These are phyloP conservation scores for Seira sanloemensis DNA, from an alignment of 2,888 invertebrate species.

Conservation along the genomic window DNA sequence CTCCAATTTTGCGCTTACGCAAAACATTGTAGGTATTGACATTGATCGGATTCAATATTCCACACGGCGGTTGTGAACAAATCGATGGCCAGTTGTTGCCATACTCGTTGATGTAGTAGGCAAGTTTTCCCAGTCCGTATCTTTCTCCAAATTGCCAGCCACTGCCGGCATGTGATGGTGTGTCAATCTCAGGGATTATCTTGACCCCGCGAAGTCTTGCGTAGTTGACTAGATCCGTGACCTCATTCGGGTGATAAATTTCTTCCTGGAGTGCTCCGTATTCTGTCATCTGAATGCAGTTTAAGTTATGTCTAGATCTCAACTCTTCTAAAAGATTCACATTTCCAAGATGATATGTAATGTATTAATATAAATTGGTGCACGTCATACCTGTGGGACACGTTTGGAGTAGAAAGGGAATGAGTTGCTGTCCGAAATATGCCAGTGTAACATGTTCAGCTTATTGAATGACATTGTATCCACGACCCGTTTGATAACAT, in stretches of 20 bases:
- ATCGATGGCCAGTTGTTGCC: slow-evolving; percentile 82
- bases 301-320: not conserved
- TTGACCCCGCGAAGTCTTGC: slow-evolving; percentile 88
- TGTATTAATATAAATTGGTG: not conserved
- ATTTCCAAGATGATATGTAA: not conserved
- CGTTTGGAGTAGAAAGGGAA: slow-evolving; percentile 89
- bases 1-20: slow-evolving; percentile 82
- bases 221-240: slow-evolving; percentile 82
- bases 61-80: slow-evolving; percentile 90
- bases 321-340: not conserved
- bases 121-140: slow-evolving; percentile 85
- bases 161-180: slow-evolving; percentile 89
- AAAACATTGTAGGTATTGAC: slow-evolving; percentile 81
- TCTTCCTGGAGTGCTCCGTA: slow-evolving; percentile 79
- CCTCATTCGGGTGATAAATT: slow-evolving; percentile 83
- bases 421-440: slow-evolving; percentile 92
- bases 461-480: slow-evolving; percentile 93
- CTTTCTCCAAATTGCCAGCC: slow-evolving; percentile 89
- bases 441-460: slow-evolving; percentile 96
- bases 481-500: slow-evolving; percentile 83
- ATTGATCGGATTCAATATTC: slow-evolving; percentile 89
- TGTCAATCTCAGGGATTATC: slow-evolving; percentile 91
- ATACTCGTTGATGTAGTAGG: slow-evolving; percentile 81
- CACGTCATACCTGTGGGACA: slow-evolving; percentile 82
- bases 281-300: slow-evolving; percentile 82